phyloP scores from a whole-genome alignment of 2,888 invertebrate species.

The Tipula confusa region DNA sequence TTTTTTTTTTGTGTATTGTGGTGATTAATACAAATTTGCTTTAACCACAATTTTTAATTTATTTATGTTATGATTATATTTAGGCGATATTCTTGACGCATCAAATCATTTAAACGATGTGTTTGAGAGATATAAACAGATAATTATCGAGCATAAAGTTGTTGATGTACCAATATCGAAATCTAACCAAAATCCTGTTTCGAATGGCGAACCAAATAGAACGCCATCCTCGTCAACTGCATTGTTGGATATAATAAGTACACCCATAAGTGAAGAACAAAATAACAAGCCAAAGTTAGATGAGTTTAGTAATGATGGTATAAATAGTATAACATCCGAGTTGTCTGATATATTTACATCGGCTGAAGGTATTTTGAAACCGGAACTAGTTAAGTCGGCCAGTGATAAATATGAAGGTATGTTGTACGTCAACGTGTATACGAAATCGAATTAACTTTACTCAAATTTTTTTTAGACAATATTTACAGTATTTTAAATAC shows the following conservation, averaged over 20 bases:
- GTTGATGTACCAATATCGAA: background rate
- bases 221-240: background rate
- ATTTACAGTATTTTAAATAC: background rate
- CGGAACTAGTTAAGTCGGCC: background rate
- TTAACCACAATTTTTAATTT: background rate
- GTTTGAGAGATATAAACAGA: slow-evolving; percentile 27
- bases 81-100: slow-evolving; percentile 26
- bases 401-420: background rate
- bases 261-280: background rate
- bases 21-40: too few species aligned
- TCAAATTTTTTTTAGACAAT: background rate
- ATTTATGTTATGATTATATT: background rate
- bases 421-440: background rate
- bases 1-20: background rate
- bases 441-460: background rate
- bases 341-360: slow-evolving; percentile 20
- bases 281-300: background rate
- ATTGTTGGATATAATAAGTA: slow-evolving; percentile 1
- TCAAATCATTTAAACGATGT: background rate
- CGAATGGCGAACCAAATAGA: background rate
- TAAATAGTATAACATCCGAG: background rate
- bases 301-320: background rate
- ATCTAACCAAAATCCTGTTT: background rate
- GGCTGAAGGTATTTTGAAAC: background rate
- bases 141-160: background rate